Evolutionary conservation across 2,113 vertebrate species (phyloP).

Genomic region (Passer domesticus): DNA sequence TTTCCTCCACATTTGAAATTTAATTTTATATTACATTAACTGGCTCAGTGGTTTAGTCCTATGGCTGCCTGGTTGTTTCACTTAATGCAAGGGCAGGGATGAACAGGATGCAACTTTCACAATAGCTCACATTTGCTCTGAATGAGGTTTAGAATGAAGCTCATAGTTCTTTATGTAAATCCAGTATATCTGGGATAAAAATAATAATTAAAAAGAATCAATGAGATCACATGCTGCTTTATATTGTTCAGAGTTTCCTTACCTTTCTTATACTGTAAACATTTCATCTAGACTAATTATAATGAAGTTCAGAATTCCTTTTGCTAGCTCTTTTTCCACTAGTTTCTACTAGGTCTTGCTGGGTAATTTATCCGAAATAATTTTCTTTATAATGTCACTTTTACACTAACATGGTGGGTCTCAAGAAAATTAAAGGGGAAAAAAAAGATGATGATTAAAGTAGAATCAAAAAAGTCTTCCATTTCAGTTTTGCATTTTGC

Average conservation of each 20-base stretch:
- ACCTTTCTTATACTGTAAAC: not conserved
- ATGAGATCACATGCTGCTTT: not conserved
- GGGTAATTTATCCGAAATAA: not conserved
- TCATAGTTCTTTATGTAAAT: not conserved
- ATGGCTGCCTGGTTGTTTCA: not conserved
- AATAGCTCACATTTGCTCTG: not conserved
- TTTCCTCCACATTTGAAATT: not conserved
- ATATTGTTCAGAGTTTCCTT: not conserved
- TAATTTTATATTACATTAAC: not conserved
- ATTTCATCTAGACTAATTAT: not conserved
- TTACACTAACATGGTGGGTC: not conserved
- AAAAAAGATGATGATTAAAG: not conserved
- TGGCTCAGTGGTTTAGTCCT: not conserved
- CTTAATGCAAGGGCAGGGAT: not conserved
- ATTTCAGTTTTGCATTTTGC: not conserved
- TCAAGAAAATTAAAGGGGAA: not conserved
- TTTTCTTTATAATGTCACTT: not conserved
- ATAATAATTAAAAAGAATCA: not conserved
- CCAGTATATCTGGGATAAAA: not conserved
- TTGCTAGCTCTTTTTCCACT: not conserved
- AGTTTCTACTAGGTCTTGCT: not conserved
- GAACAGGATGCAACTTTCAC: not conserved
- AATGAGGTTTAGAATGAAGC: not conserved
- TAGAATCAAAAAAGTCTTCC: not conserved
- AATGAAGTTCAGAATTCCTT: not conserved